These are phyloP conservation scores for Botia almorhae DNA, from an alignment of 2,797 vertebrate species.

Conservation along the genomic window DNA sequence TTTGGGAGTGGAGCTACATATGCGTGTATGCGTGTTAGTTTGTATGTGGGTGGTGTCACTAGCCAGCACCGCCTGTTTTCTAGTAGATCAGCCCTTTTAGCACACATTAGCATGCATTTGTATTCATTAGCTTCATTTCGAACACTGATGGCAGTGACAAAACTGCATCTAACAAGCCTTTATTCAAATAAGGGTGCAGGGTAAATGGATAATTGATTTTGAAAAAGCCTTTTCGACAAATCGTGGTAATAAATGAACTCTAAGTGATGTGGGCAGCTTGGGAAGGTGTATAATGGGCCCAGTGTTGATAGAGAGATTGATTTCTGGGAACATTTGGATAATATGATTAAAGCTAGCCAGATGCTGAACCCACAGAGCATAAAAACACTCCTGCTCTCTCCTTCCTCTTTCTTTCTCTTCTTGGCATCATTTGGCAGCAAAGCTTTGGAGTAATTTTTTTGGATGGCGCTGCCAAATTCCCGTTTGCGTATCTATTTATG, in stretches of 20 bases:
- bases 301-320: conserved; percentile 13
- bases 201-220: conserved; percentile 43
- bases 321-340: conserved; percentile 11
- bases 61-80: conserved; percentile 8
- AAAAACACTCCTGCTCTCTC: neutral
- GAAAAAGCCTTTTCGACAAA: conserved; percentile 42
- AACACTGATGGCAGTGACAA: conserved; percentile 30
- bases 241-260: conserved; percentile 25
- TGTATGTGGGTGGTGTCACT: conserved; percentile 4
- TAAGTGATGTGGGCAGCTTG: conserved; percentile 30
- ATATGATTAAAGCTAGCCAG: conserved; percentile 31
- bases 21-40: neutral
- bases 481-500: neutral
- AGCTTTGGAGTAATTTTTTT: conserved; percentile 3
- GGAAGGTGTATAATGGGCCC: conserved; percentile 18
- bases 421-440: neutral
- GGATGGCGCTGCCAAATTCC: conserved; percentile 11
- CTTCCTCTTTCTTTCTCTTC: neutral
- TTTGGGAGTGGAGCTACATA: conserved; percentile 6
- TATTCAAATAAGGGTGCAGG: conserved; percentile 19
- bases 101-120: conserved; percentile 29
- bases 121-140: conserved; percentile 31
- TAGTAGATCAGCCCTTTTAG: conserved; percentile 25
- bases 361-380: neutral
- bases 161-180: conserved; percentile 28